Evolutionary conservation across 1,140 invertebrate genomes (phyloP).

Genomic region (Pachyrhynchus sulphureomaculatus): DNA sequence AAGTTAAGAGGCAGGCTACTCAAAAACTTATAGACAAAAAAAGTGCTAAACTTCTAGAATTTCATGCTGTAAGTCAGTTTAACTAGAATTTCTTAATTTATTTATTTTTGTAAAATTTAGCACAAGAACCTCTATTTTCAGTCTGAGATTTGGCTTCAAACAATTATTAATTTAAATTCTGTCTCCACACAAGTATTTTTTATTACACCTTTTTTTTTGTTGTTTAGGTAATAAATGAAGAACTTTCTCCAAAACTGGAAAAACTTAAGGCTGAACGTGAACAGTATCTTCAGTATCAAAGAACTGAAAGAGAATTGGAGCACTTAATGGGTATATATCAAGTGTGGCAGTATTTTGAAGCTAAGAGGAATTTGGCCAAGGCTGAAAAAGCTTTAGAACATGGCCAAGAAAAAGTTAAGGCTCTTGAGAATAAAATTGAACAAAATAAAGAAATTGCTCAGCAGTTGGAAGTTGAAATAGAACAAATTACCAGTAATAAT

Average conservation of each 20-base stretch:
- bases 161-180: not conserved
- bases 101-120: not conserved
- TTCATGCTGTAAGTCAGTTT: slow-evolving; percentile 68
- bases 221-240: slow-evolving; percentile 77
- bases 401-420: slow-evolving; percentile 57
- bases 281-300: slow-evolving; percentile 87
- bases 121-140: no score
- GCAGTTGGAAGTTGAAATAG: slow-evolving; percentile 58
- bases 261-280: slow-evolving; percentile 84
- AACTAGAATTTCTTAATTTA: not conserved
- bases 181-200: no score
- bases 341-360: slow-evolving; percentile 71
- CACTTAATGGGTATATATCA: slow-evolving; percentile 75
- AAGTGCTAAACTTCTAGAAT: slow-evolving; percentile 85
- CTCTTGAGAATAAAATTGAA: slow-evolving; percentile 58
- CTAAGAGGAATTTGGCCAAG: slow-evolving; percentile 56
- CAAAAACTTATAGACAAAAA: slow-evolving; percentile 92
- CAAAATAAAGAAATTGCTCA: slow-evolving; percentile 51
- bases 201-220: slow-evolving; percentile 2
- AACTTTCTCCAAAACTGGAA: slow-evolving; percentile 83
- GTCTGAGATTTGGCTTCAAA: no score
- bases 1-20: slow-evolving; percentile 87
- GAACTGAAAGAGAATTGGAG: slow-evolving; percentile 82
- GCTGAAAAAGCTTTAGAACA: slow-evolving; percentile 58
- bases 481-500: slow-evolving; percentile 55